phyloP scores from a whole-genome alignment of 2,797 vertebrate genomes.

The Hybognathus amarus region DNA sequence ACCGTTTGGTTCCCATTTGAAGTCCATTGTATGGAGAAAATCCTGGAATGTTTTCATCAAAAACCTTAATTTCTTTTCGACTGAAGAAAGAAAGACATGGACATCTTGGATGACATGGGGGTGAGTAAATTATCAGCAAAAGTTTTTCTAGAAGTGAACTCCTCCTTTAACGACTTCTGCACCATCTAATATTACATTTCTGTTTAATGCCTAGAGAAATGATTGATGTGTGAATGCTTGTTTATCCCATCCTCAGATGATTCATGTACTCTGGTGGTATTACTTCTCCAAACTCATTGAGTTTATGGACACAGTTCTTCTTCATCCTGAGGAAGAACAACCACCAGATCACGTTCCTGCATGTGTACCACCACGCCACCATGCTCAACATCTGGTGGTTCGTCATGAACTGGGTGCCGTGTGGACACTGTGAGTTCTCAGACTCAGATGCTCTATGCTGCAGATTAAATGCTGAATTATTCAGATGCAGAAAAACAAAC shows the following conservation, averaged over 20 bases:
- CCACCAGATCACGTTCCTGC: slow-evolving; percentile 95
- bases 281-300: slow-evolving; percentile 99
- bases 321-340: slow-evolving; percentile 97
- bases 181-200: no score
- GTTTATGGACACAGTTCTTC: slow-evolving; percentile 98
- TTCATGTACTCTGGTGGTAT: slow-evolving; percentile 96
- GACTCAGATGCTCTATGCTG: slow-evolving; percentile 41
- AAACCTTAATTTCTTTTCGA: no score
- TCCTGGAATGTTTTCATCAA: no score
- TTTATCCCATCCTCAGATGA: slow-evolving; percentile 78
- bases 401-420: slow-evolving; percentile 98
- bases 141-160: no score
- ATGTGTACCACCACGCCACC: slow-evolving; percentile 92
- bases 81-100: no score
- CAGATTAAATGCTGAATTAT: slow-evolving; percentile 62
- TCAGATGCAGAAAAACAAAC: slow-evolving; percentile 58
- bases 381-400: slow-evolving; percentile 99
- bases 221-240: not conserved
- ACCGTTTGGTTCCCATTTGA: no score
- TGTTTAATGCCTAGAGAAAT: no score
- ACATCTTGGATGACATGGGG: no score
- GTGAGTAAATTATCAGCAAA: no score
- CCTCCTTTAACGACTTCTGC: no score
- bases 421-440: slow-evolving; percentile 93
- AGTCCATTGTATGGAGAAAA: no score